Percentiles rank a stretch among this genome's conserved stretches.
These are phyloP conservation scores for Zaprionus kolodkinae DNA, from an alignment of 1,140 invertebrate genomes.

Conservation along the genomic window DNA sequence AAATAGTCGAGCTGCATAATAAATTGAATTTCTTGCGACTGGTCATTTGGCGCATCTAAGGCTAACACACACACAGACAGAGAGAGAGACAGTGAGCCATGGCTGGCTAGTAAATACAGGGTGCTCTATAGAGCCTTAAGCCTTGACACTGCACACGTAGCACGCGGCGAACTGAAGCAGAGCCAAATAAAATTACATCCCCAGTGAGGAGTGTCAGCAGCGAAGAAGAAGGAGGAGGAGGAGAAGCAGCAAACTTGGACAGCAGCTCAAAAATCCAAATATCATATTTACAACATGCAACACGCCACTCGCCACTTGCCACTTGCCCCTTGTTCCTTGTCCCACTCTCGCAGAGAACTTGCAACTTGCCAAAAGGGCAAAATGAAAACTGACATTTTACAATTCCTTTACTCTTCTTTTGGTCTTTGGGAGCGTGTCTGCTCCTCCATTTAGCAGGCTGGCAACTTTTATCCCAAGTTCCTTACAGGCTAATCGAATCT, in stretches of 20 bases:
- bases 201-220: constrained; percentile 18
- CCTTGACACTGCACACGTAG: constrained; percentile 38
- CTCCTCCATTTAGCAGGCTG: neutral
- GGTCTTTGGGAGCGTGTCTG: constrained; percentile 8
- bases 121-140: constrained; percentile 8
- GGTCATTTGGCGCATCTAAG: constrained; percentile 76
- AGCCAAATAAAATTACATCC: constrained; percentile 72
- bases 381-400: constrained; percentile 69
- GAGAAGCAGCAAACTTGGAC: constrained; percentile 31
- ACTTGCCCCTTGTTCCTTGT: no score
- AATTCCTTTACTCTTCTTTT: constrained; percentile 41
- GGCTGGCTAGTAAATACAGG: constrained; percentile 56
- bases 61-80: constrained; percentile 42
- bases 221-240: no score
- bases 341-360: constrained; percentile 1
- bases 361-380: constrained; percentile 48
- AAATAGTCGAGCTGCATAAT: constrained; percentile 79
- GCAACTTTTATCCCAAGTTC: constrained; percentile 16
- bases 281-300: constrained; percentile 77
- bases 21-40: constrained; percentile 78
- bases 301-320: constrained; percentile 1
- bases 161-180: constrained; percentile 61
- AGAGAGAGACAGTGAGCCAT: no score
- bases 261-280: constrained; percentile 75
- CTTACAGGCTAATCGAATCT: constrained; percentile 17